Percentiles rank a stretch among this genome's conserved stretches.
Evolutionary conservation across 2,888 invertebrate species (phyloP).

Genomic region (Leptinotarsa tumamoca): DNA sequence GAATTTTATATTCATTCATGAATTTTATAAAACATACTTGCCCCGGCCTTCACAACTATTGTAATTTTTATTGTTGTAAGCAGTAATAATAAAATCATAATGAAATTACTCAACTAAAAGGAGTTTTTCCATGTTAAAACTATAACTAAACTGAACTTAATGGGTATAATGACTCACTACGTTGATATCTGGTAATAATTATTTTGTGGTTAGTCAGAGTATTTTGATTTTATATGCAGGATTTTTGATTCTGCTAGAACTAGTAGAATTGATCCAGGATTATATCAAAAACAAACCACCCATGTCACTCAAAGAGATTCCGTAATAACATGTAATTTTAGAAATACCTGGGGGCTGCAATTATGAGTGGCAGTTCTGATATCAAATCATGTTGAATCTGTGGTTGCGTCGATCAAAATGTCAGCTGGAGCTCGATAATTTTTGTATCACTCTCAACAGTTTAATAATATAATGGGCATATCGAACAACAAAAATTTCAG

Average conservation of each 20-base stretch:
- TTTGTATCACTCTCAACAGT: conserved; percentile 21
- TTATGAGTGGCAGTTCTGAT: conserved; percentile 14
- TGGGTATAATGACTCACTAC: too few species aligned
- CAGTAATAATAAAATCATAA: too few species aligned
- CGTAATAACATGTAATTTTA: neutral
- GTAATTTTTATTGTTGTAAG: too few species aligned
- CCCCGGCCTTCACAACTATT: too few species aligned
- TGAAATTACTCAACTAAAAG: too few species aligned
- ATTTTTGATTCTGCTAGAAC: neutral
- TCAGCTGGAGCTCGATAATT: conserved; percentile 8
- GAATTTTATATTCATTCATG: too few species aligned
- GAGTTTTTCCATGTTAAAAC: too few species aligned
- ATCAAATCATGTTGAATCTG: neutral
- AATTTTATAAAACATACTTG: too few species aligned
- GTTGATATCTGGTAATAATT: too few species aligned
- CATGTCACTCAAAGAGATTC: neutral
- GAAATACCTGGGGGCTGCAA: conserved; percentile 5
- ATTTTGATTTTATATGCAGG: too few species aligned
- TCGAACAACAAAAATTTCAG: neutral
- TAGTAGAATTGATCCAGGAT: neutral
- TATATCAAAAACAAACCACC: neutral
- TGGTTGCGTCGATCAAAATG: conserved; percentile 19
- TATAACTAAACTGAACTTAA: too few species aligned
- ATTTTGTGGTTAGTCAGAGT: too few species aligned
- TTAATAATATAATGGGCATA: conserved; percentile 25